Percentiles rank a stretch among this genome's conserved stretches.
phyloP scores from a whole-genome alignment of 2,113 vertebrate genomes.

The Sclerurus mexicanus region DNA sequence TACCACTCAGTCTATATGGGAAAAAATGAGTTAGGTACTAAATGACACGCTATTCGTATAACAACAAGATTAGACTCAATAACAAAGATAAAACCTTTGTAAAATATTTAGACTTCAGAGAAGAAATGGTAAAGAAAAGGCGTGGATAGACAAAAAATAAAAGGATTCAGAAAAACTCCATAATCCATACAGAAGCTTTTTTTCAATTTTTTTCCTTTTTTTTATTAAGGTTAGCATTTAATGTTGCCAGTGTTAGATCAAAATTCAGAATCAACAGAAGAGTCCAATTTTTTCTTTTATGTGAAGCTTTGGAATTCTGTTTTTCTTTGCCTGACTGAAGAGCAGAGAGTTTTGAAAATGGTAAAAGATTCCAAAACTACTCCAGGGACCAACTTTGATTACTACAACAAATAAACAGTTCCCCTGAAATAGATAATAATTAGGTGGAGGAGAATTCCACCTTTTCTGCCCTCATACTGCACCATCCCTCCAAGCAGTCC shows the following conservation, averaged over 20 bases:
- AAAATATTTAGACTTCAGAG: neutral
- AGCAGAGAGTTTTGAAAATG: neutral
- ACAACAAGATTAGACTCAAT: neutral
- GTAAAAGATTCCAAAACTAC: neutral
- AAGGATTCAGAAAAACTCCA: neutral
- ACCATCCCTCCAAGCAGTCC: neutral
- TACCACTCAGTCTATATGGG: neutral
- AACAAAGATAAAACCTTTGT: neutral
- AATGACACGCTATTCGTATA: neutral
- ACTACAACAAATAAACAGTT: neutral
- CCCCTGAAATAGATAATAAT: neutral
- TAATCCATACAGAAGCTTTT: neutral
- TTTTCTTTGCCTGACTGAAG: neutral
- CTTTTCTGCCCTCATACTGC: neutral
- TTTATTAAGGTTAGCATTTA: neutral
- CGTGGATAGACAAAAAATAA: neutral
- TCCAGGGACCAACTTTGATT: neutral
- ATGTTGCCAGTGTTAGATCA: neutral
- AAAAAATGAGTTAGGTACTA: neutral
- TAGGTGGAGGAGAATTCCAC: neutral
- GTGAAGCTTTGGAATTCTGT: neutral
- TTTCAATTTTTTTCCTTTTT: neutral
- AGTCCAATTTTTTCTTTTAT: neutral
- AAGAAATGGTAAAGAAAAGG: neutral
- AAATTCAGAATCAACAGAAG: neutral